Evolutionary conservation across 2,797 vertebrate species (phyloP), one percentile per base, ranked within the genome.

Genomic region (Meda fulgida): DNA sequence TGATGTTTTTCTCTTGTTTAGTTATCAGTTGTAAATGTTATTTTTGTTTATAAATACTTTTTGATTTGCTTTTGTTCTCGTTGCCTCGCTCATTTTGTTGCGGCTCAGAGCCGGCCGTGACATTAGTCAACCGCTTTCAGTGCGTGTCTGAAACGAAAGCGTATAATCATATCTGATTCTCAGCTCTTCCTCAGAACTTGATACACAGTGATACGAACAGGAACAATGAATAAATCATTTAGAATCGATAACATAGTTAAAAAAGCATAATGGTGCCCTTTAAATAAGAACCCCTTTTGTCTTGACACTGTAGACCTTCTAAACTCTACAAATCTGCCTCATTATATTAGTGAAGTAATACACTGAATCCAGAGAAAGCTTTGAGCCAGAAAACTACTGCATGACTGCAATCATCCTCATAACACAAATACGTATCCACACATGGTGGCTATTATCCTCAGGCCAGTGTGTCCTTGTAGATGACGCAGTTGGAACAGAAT

Each of bases 401-500:
- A 48, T 48, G 29, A 81, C 23, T 38, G 48, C 31, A 58, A 9
- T 81, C 66, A 58, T 69, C 65, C 78, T 34, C 21, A 23, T 63
- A 65, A 21, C 77, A 48, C 19, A 36, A 34, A 23, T 51, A 43
- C 2, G 40, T 53, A 40, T 65, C 40, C 53, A 75, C 81, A 83
- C 29, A 83, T 83, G 71, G 13, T 75, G 38, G 21, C 81, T 51
- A 75, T 83, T 75, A 83, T 67, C 29, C 23, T 6, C 65, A 19
- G 60, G 36, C 76, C 60, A 11, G 18, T 31, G 23, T 73, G 46
- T 76, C 43, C 40, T 85, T 48, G 29, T 51, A 58, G 36, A 88
- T 89, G 93, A 94, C 91, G 91, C 90, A 91, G 88, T 78, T 87
- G 26, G 69, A 88, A 73, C 83, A 86, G 87, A 88, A 87, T 88